Conservation (phyloP, 2,888 invertebrate species). For the Tiphia femorata region DNA sequence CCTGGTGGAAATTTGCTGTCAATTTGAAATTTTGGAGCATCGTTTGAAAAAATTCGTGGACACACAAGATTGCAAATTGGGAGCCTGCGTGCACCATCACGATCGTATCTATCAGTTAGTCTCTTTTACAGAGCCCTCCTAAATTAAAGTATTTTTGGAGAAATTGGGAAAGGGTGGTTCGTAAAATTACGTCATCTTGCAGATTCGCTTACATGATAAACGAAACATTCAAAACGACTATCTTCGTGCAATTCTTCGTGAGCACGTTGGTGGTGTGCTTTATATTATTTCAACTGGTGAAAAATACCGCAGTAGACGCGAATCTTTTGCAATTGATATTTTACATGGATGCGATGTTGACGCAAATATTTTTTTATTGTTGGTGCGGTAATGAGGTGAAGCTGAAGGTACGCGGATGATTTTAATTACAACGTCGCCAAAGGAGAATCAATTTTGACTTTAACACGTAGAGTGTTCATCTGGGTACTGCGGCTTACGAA, state of each 20-base stretch:
- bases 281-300: constrained; percentile 7
- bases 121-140: background rate
- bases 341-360: background rate
- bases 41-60: constrained; percentile 7
- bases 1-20: constrained; percentile 44
- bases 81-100: constrained; percentile 10
- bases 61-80: background rate
- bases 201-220: background rate
- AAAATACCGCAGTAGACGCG: background rate
- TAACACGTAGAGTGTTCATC: background rate
- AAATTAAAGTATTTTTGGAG: no score
- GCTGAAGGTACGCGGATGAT: constrained; percentile 8
- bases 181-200: no score
- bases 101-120: constrained; percentile 14
- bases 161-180: no score
- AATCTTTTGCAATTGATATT: background rate
- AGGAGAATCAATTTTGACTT: background rate
- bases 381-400: constrained; percentile 29
- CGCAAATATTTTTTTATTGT: constrained; percentile 26
- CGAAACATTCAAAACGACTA: constrained; percentile 1
- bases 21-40: constrained; percentile 47
- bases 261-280: constrained; percentile 19
- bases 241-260: constrained; percentile 14
- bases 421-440: background rate
- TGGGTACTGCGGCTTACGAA: background rate